These are phyloP conservation scores for Cremastinae sp. DNA, from an alignment of 2,888 invertebrate genomes.

Conservation along the genomic window DNA sequence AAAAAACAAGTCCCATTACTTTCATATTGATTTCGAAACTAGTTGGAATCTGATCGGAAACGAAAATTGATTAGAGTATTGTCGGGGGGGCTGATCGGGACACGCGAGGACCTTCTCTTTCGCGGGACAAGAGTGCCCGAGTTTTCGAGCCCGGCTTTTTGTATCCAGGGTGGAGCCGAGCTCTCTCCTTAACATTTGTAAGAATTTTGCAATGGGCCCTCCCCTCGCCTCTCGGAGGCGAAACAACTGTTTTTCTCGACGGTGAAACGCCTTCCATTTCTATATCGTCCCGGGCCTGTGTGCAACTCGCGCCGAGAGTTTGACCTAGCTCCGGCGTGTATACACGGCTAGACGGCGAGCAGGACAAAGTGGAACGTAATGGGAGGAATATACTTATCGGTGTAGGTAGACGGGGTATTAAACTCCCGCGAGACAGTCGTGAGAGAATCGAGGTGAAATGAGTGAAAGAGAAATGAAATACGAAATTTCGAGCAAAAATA, in stretches of 20 bases:
- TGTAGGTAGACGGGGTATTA: constrained; percentile 29
- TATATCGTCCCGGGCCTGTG: neutral
- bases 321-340: constrained; percentile 29
- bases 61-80: neutral
- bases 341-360: constrained; percentile 4
- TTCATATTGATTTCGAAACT: too few relatives aligned
- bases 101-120: neutral
- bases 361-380: constrained; percentile 29
- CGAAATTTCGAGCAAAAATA: neutral
- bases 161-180: constrained; percentile 25
- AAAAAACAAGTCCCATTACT: too few relatives aligned
- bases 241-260: constrained; percentile 6
- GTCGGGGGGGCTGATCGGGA: constrained; percentile 3
- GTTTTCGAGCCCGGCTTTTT: constrained; percentile 8
- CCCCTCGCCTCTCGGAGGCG: neutral
- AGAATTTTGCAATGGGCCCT: constrained; percentile 46
- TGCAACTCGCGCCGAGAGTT: constrained; percentile 18
- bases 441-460: constrained; percentile 50
- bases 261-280: constrained; percentile 7
- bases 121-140: constrained; percentile 13
- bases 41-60: neutral
- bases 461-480: constrained; percentile 6
- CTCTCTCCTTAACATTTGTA: constrained; percentile 23
- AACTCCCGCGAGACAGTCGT: constrained; percentile 55
- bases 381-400: constrained; percentile 1